These are phyloP conservation scores for Xiphorhynchus elegans DNA, from an alignment of 2,113 vertebrate genomes.

Conservation along the genomic window DNA sequence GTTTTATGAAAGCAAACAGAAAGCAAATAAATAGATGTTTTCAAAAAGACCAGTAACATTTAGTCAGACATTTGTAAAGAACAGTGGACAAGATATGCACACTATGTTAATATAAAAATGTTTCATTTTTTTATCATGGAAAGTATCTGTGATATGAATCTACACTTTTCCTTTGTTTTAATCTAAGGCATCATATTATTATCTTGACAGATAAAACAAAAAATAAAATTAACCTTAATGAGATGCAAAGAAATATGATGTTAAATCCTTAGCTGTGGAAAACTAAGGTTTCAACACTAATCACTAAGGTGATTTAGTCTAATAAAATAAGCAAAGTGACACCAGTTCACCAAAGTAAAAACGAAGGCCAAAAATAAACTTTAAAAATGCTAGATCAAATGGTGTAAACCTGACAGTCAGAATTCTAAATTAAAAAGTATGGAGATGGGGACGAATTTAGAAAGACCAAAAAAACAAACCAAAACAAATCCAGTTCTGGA, in stretches of 20 bases:
- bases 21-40: not conserved
- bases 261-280: not conserved
- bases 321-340: not conserved
- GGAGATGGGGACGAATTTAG: not conserved
- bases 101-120: not conserved
- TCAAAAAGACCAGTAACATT: not conserved
- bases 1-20: slow-evolving; percentile 5
- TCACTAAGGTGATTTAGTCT: not conserved
- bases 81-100: not conserved
- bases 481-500: not conserved
- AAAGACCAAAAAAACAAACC: not conserved
- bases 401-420: not conserved
- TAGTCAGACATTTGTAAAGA: slow-evolving; percentile 15
- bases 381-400: not conserved
- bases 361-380: not conserved
- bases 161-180: not conserved
- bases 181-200: not conserved
- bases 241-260: not conserved
- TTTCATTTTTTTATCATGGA: not conserved
- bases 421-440: not conserved
- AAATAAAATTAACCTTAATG: not conserved
- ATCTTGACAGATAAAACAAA: not conserved
- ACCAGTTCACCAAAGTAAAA: not conserved
- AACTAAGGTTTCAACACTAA: not conserved
- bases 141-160: not conserved